Conservation (phyloP, 2,113 vertebrate genomes). For the Takifugu bimaculatus region DNA sequence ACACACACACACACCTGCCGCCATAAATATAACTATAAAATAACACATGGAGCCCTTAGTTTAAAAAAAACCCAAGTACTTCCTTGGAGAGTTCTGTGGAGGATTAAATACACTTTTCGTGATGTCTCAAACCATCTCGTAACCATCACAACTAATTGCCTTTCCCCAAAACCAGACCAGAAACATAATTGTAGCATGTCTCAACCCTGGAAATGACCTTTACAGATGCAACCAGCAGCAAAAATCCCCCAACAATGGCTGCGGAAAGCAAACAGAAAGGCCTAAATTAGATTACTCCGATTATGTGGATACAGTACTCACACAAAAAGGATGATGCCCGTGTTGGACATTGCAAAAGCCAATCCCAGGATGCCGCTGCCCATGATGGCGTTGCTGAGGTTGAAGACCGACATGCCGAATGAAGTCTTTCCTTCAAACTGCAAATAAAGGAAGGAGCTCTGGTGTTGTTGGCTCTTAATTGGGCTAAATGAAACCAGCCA, state of each 20-base stretch:
- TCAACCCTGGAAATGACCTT: too few relatives aligned
- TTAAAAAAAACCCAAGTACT: too few relatives aligned
- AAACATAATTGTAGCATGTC: too few relatives aligned
- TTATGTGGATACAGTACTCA: constrained; percentile 65
- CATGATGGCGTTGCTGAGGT: constrained; percentile 87
- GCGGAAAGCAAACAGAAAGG: too few relatives aligned
- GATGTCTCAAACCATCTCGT: too few relatives aligned
- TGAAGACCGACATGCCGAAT: constrained; percentile 84
- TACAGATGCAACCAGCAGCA: too few relatives aligned
- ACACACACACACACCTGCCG: neutral
- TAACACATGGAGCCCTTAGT: neutral
- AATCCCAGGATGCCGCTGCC: constrained; percentile 84
- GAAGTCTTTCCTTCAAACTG: constrained; percentile 85
- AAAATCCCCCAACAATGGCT: too few relatives aligned
- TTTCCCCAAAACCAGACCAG: too few relatives aligned
- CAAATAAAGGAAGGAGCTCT: constrained; percentile 13
- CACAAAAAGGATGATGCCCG: constrained; percentile 81
- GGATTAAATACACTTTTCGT: too few relatives aligned
- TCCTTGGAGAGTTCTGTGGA: too few relatives aligned
- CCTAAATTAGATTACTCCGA: too few relatives aligned
- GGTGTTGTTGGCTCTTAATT: neutral
- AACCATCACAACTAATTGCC: too few relatives aligned
- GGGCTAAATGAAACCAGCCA: neutral
- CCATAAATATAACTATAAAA: constrained; percentile 23
- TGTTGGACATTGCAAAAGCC: constrained; percentile 84